Conservation (phyloP, 2,888 invertebrate species). For the Pseudococcus longispinus region DNA sequence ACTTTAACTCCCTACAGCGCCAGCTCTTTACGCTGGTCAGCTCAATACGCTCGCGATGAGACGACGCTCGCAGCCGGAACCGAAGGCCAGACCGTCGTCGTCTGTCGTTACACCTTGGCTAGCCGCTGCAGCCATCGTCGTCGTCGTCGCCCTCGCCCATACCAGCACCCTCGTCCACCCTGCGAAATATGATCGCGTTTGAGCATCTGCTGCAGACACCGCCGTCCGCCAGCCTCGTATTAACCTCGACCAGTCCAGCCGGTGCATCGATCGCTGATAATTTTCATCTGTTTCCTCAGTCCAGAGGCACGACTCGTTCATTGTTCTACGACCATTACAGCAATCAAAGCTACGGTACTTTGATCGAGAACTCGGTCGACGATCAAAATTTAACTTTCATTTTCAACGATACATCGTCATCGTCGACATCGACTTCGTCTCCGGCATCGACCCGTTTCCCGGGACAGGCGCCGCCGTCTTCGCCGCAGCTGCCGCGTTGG, state of each 20-base stretch:
- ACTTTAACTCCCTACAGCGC: neutral
- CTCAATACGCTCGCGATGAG: slow-evolving; percentile 29
- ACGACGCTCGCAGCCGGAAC: slow-evolving; percentile 17
- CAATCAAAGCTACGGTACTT: neutral
- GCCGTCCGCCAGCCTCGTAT: neutral
- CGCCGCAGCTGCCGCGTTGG: slow-evolving; percentile 65
- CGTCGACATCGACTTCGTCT: slow-evolving; percentile 47
- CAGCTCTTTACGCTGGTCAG: neutral
- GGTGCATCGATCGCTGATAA: neutral
- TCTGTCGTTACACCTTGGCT: slow-evolving; percentile 14
- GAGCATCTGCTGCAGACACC: slow-evolving; percentile 43
- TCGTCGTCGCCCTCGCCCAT: neutral
- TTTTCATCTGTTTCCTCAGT: neutral
- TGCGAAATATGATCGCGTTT: slow-evolving; percentile 48
- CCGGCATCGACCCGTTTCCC: slow-evolving; percentile 41
- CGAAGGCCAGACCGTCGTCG: neutral
- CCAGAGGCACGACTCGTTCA: neutral
- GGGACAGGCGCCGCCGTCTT: slow-evolving; percentile 8
- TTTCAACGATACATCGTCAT: slow-evolving; percentile 1
- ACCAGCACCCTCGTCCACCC: neutral
- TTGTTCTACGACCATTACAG: neutral
- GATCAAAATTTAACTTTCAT: neutral
- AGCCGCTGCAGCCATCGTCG: neutral
- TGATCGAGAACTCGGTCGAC: neutral
- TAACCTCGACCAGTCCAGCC: neutral